A percentile compares a stretch with the other conserved stretches of the same genome.
phyloP scores from a whole-genome alignment of 1,140 invertebrate genomes.

The Drosophila kanapiae region DNA sequence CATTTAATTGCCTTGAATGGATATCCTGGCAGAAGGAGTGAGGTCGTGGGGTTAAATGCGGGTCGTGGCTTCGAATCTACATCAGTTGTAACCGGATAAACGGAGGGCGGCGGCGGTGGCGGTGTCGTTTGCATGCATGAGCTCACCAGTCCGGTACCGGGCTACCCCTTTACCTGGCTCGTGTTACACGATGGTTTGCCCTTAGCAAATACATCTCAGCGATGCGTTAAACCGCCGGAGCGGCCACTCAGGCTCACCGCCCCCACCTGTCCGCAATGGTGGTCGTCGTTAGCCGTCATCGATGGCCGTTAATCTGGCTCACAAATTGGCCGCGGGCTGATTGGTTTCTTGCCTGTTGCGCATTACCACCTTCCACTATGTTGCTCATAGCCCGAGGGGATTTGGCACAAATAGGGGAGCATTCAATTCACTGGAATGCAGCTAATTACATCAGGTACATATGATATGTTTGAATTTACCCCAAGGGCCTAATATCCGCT shows the following conservation, averaged over 20 bases:
- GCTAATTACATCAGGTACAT: slow-evolving; percentile 7
- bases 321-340: slow-evolving; percentile 45
- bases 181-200: slow-evolving; percentile 33
- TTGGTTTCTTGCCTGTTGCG: slow-evolving; percentile 48
- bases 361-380: slow-evolving; percentile 11
- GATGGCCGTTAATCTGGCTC: slow-evolving; percentile 33
- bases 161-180: slow-evolving; percentile 23
- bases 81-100: slow-evolving; percentile 36
- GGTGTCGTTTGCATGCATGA: slow-evolving; percentile 28
- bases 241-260: slow-evolving; percentile 6
- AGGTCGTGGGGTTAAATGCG: slow-evolving; percentile 10
- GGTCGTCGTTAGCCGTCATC: slow-evolving; percentile 22
- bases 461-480: slow-evolving; percentile 7
- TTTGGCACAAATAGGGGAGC: slow-evolving; percentile 12
- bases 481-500: not conserved
- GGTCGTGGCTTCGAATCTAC: not conserved
- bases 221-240: slow-evolving; percentile 34
- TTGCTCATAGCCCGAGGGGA: not conserved
- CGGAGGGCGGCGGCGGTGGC: not conserved
- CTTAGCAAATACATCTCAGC: slow-evolving; percentile 39
- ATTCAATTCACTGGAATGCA: slow-evolving; percentile 17
- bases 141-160: not conserved
- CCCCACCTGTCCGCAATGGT: not conserved
- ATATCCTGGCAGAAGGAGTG: slow-evolving; percentile 2
- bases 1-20: slow-evolving; percentile 37